Evolutionary conservation across 2,113 vertebrate species (phyloP), one percentile per base, ranked within the genome.

Genomic region (Phaethon lepturus): DNA sequence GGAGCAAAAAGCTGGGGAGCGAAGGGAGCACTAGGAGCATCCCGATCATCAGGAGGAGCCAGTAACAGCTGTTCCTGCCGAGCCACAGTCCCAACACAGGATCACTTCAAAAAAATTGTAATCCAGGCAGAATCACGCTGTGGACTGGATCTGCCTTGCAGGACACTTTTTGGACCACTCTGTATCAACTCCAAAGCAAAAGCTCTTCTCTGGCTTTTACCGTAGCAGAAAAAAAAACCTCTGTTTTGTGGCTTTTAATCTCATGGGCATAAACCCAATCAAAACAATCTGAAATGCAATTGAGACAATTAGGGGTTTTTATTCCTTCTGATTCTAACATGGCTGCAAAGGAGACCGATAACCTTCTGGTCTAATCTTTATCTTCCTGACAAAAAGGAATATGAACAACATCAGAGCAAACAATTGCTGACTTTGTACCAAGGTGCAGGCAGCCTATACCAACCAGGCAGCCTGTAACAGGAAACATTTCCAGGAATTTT

Each of bases 401-500:
- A 81, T 4, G 82, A 95, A 85, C 62, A 91, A 64, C 58, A 58
- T 28, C 72, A 82, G 35, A 63, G 45, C 67, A 86, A 91, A 91
- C 84, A 96, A 93, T 55, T 69, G 62, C 82, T 83, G 88, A 80
- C 76, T 97, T 60, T 91, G 68, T 86, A 90, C 62, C 91, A 78
- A 6, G 29, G 67, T 45, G 73, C 89, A 90, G 82, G 93, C 95
- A 95, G 87, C 69, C 77, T 63, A 38, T 75, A 53, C 85, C 90
- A 95, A 87, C 67, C 76, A 92, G 95, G 90, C 83, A 91, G 95
- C 62, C 82, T 76, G 49, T 44, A 90, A 93, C 81, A 91, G 90
- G 92, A 94, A 94, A 83, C 74, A 89, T 79, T 96, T 97, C 95
- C 96, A 97, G 93, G 94, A 94, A 95, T 95, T 94, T 97, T 93